Percentiles rank a stretch among this genome's conserved stretches.
Evolutionary conservation across 2,888 invertebrate species (phyloP).

Genomic region (Eristalis arbustorum): DNA sequence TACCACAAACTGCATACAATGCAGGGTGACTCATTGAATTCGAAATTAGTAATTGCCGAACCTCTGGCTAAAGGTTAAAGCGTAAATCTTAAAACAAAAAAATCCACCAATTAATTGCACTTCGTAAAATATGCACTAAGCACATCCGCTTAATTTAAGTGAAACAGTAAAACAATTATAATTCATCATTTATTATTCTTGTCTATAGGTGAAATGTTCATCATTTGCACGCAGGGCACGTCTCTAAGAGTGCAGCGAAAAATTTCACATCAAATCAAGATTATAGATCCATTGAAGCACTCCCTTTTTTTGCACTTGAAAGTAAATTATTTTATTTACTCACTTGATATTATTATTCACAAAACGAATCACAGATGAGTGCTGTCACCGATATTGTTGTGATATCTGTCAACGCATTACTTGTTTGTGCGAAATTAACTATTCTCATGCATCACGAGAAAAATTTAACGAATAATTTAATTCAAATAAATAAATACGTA

Average conservation of each 20-base stretch:
- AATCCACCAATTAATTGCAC: not conserved
- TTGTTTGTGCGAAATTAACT: not conserved
- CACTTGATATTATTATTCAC: not conserved
- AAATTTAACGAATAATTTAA: not conserved
- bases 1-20: no score
- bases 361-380: not conserved
- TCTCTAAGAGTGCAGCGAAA: not conserved
- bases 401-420: not conserved
- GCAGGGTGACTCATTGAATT: no score
- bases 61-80: no score
- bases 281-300: not conserved
- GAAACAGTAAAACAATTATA: not conserved
- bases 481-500: not conserved
- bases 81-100: no score
- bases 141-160: not conserved
- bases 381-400: not conserved
- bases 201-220: not conserved
- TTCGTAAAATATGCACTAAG: not conserved
- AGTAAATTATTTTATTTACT: not conserved
- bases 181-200: not conserved
- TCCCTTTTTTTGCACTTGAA: not conserved
- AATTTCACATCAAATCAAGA: not conserved
- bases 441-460: not conserved
- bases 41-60: no score
- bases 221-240: not conserved